Base-by-base conservation (phyloP, 2,888 invertebrate genomes). In the Ditula angustiorana region DNA sequence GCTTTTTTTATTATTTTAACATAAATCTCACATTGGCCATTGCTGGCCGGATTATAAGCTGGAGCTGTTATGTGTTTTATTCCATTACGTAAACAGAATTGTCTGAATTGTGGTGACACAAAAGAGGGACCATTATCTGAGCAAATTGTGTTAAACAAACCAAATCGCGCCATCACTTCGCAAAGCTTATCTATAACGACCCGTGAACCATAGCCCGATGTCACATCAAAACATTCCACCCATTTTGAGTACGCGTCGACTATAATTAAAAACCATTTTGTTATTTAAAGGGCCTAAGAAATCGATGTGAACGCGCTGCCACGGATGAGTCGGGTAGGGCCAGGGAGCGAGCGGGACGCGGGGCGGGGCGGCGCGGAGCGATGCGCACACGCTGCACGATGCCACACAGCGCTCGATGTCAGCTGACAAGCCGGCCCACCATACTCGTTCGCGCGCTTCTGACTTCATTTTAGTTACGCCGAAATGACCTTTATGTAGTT, bases 1-100 rank as follows among this genome's bases (percentile, higher is more conserved):
- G 63, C 69, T 30, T 68, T 72, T 55, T 74, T 72, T 5, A 70
- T 46, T 2, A 72, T 59, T 47, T 74, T 73, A 0, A 73, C 73
- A 7, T 64, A 67, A 44, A 63, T 69, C 50, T 73, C 67, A 1
- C 70, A 69, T 37, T 69, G 68, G 0, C 69, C 72, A 26, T 73
- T 71, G 44, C 70, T 69, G 2, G 66, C 52, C 2, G 68, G 70
- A n/a, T 67, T 65, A 21, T 69, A 71, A 2, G 66, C 41, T 2
- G 71, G 71, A 0, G 70, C 50, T 3, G 69, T 68, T 3, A 69
- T 1, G 35, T 69, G 67, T 16, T 26, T 23, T 11, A 69, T 71
- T 19, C 69, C 70, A 24, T 70, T 73, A 8, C 33, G n/a, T 19
- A 2, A 7, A 33, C 70, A 71, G 55, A 69, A 71, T 0, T 53